Evolutionary conservation across 2,797 vertebrate species (phyloP).

Genomic region (Oreochromis grahami): DNA sequence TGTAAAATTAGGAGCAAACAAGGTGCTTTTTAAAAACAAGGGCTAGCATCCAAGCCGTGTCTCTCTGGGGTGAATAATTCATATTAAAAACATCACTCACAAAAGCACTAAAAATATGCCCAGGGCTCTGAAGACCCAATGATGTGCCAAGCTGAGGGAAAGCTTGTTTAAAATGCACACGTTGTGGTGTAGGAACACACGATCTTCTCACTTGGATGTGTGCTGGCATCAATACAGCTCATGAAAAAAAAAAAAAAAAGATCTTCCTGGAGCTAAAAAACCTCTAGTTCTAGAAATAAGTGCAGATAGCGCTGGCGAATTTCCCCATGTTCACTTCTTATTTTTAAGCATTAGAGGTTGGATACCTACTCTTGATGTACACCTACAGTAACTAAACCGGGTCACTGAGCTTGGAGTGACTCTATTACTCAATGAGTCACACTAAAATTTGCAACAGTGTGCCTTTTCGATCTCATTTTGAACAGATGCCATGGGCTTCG

Average conservation of each 20-base stretch:
- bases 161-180: slow-evolving; percentile 49
- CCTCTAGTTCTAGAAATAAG: slow-evolving; percentile 26
- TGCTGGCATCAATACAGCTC: slow-evolving; percentile 48
- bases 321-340: slow-evolving; percentile 20
- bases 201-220: slow-evolving; percentile 43
- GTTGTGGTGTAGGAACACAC: slow-evolving; percentile 8
- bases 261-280: neutral
- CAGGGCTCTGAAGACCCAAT: slow-evolving; percentile 52
- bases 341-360: slow-evolving; percentile 49
- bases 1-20: slow-evolving; percentile 79
- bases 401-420: slow-evolving; percentile 49
- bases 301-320: neutral
- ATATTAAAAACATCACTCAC: slow-evolving; percentile 74
- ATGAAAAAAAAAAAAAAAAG: slow-evolving; percentile 1
- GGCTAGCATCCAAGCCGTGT: slow-evolving; percentile 51
- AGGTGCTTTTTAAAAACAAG: slow-evolving; percentile 72
- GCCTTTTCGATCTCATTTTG: slow-evolving; percentile 49
- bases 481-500: slow-evolving; percentile 50
- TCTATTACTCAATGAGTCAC: slow-evolving; percentile 38
- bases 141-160: slow-evolving; percentile 45
- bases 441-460: slow-evolving; percentile 33
- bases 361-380: slow-evolving; percentile 19
- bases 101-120: slow-evolving; percentile 66
- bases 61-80: slow-evolving; percentile 76
- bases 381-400: slow-evolving; percentile 32